Conservation (phyloP, 2,113 vertebrate species). For the Boleophthalmus pectinirostris region DNA sequence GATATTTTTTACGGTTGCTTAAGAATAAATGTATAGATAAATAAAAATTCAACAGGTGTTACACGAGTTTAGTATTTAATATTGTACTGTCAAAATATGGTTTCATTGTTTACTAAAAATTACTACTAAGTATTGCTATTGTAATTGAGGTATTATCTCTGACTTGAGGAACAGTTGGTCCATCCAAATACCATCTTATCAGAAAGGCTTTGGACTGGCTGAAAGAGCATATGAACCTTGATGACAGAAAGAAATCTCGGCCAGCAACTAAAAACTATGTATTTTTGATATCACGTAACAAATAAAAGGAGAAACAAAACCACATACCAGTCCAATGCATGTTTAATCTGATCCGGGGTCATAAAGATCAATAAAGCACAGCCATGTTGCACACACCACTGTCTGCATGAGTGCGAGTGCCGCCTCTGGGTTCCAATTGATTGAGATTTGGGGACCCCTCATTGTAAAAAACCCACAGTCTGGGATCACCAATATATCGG, state of each 20-base stretch:
- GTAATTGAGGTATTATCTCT: too few relatives aligned
- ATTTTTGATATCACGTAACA: neutral
- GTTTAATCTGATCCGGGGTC: neutral
- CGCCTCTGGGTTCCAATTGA: constrained; percentile 52
- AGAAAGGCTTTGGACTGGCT: neutral
- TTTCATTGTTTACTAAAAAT: too few relatives aligned
- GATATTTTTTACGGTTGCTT: neutral
- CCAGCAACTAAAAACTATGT: neutral
- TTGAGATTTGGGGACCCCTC: constrained; percentile 37
- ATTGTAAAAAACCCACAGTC: constrained; percentile 38
- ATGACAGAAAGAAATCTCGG: neutral
- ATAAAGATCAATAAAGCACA: constrained; percentile 4
- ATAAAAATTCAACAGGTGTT: neutral
- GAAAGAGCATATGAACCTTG: neutral
- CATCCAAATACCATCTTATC: neutral
- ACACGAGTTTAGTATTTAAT: too few relatives aligned
- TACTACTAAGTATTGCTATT: too few relatives aligned
- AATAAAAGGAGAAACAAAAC: neutral
- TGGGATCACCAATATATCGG: constrained; percentile 39
- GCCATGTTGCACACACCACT: constrained; percentile 2
- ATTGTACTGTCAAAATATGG: too few relatives aligned
- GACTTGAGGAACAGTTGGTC: neutral
- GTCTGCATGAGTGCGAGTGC: constrained; percentile 24
- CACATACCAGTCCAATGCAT: neutral
- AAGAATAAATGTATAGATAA: neutral